A percentile compares a stretch with the other conserved stretches of the same genome.
These are phyloP conservation scores for Aix galericulata DNA, from an alignment of 2,113 vertebrate species.

Conservation along the genomic window DNA sequence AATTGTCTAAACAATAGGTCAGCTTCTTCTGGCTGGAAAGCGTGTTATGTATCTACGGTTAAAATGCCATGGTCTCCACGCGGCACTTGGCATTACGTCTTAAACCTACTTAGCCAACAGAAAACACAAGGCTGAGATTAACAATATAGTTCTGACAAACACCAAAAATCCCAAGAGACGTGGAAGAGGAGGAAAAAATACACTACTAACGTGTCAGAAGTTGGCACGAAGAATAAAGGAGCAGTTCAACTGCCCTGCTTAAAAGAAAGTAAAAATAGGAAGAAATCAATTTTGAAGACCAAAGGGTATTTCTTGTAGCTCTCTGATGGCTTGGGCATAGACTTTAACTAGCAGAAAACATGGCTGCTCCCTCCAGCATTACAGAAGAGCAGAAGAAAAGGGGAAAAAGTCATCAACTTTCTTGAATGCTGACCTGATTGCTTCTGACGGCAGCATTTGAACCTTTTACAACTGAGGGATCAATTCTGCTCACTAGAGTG, in stretches of 20 bases:
- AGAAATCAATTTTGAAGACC: background rate
- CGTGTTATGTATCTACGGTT: background rate
- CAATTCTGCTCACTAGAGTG: background rate
- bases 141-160: background rate
- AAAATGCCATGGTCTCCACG: background rate
- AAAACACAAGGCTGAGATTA: background rate
- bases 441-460: background rate
- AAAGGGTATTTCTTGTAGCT: background rate
- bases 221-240: background rate
- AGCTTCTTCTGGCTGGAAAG: background rate
- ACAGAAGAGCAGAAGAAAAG: background rate
- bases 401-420: background rate
- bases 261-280: background rate
- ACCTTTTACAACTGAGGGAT: background rate
- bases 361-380: background rate
- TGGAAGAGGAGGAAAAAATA: background rate
- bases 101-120: background rate
- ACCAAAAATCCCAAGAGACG: background rate
- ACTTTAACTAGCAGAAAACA: background rate
- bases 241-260: background rate
- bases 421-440: background rate
- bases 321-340: background rate
- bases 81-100: background rate
- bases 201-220: background rate
- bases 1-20: conserved; percentile 14